Evolutionary conservation across 2,888 invertebrate genomes (phyloP).

Genomic region (Ethmia dodecea): DNA sequence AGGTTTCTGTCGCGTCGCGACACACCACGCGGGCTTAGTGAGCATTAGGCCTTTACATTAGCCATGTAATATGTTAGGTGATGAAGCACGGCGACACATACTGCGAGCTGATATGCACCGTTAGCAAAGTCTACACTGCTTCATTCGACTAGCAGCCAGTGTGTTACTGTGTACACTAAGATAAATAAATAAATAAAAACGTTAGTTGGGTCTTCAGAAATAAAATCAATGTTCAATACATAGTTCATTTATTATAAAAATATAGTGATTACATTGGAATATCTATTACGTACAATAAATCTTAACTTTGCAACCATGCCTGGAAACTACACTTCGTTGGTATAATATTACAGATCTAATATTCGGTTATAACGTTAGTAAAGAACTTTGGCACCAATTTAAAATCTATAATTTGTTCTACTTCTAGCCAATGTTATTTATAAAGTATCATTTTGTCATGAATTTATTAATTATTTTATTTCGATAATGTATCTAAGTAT

Average conservation of each 20-base stretch:
- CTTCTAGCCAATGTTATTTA: slow-evolving; percentile 22
- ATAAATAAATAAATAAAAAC: too few relatives aligned
- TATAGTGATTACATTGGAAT: slow-evolving; percentile 39
- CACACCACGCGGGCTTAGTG: too few relatives aligned
- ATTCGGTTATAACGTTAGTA: slow-evolving; percentile 1
- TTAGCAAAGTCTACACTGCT: too few relatives aligned
- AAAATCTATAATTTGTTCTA: slow-evolving; percentile 30
- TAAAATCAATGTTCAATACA: too few relatives aligned
- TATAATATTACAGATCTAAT: slow-evolving; percentile 2
- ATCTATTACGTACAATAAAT: slow-evolving; percentile 15
- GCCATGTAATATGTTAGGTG: too few relatives aligned
- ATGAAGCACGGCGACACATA: too few relatives aligned
- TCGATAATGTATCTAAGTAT: slow-evolving; percentile 3
- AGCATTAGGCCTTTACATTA: too few relatives aligned
- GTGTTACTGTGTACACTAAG: too few relatives aligned
- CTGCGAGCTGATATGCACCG: too few relatives aligned
- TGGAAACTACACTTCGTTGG: slow-evolving; percentile 15
- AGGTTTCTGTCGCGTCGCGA: too few relatives aligned
- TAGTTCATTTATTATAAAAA: slow-evolving; percentile 47
- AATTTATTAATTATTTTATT: slow-evolving; percentile 12
- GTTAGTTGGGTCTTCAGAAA: too few relatives aligned
- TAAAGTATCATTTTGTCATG: slow-evolving; percentile 10
- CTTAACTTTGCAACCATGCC: slow-evolving; percentile 13
- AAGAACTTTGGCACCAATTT: slow-evolving; percentile 62
- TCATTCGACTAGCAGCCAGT: too few relatives aligned